Evolutionary conservation across 2,113 vertebrate species (phyloP), one percentile per base, ranked within the genome.

Genomic region (Lepus timidus): DNA sequence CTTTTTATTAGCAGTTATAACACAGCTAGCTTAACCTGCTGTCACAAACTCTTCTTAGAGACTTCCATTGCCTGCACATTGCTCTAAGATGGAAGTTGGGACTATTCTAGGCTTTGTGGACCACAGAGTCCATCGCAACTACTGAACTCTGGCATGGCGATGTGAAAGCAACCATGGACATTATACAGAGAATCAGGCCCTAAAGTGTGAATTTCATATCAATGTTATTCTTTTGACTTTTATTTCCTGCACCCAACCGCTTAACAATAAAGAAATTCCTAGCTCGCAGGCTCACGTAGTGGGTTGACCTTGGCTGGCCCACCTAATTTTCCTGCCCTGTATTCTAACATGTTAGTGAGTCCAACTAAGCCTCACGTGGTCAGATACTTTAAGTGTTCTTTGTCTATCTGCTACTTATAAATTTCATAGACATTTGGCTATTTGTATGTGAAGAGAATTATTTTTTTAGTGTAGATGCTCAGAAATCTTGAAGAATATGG

Each of bases 401-500:
- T 88, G 49, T 75, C 84, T 70, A 11, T 80, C 31, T 19, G 36
- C 49, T 88, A 16, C 62, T 85, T 94, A 91, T 58, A 88, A 97
- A 88, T 68, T 31, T 20, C n/a, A 80, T 55, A 86, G 73, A 64
- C 5, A 20, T 82, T 84, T 65, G 68, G 3, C 49, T 96, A 19
- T 75, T 81, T 92, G 92, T 23, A 44, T 52, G 36, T 61, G 49
- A 86, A n/a, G 33, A 64, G 13, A 90, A 88, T 92, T 81, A 80
- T 64, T 73, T 79, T 79, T 62, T 86, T 82, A 78, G 17, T 70
- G 1, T 81, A n/a, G 49, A 68, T 75, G 49, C n/a, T 92, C 27
- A 82, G 62, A 96, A 91, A 78, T 83, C 1, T 91, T 76, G 91
- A 90, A 96, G 49, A 10, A 70, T 31, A 87, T 88, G 64, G 73